A percentile compares a stretch with the other conserved stretches of the same genome.
phyloP scores from a whole-genome alignment of 2,113 vertebrate species.

The Phrynocephalus versicolor region DNA sequence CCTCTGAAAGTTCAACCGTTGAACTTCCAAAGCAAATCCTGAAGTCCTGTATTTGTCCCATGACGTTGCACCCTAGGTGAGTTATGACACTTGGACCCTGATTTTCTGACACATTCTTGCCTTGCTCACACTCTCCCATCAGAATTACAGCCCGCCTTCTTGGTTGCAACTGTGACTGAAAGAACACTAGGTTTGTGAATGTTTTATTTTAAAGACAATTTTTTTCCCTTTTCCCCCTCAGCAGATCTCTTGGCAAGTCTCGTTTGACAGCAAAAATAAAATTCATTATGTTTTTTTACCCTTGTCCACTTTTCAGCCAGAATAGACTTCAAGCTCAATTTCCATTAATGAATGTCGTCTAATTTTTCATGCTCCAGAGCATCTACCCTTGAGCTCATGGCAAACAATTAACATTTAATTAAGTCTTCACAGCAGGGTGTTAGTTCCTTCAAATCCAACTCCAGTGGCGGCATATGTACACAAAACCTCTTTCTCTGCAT shows the following conservation, averaged over 20 bases:
- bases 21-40: background rate
- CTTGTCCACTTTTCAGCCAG: slow-evolving; percentile 67
- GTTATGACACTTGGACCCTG: background rate
- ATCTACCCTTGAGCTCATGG: slow-evolving; percentile 51
- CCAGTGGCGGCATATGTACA: slow-evolving; percentile 11
- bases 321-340: slow-evolving; percentile 55
- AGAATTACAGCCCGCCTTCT: too few species aligned
- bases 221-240: slow-evolving; percentile 1
- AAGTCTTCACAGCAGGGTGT: slow-evolving; percentile 8
- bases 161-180: background rate
- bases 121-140: background rate
- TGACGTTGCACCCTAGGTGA: background rate
- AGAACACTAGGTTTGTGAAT: background rate
- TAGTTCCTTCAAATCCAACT: slow-evolving; percentile 11
- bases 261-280: slow-evolving; percentile 62
- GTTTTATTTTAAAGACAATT: background rate
- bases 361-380: slow-evolving; percentile 57
- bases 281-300: slow-evolving; percentile 58
- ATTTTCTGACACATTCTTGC: background rate
- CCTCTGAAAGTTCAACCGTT: too few species aligned
- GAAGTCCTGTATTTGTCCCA: background rate
- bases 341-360: slow-evolving; percentile 68
- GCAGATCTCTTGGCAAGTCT: slow-evolving; percentile 35
- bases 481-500: slow-evolving; percentile 24
- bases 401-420: slow-evolving; percentile 65